Conservation (phyloP, 2,797 vertebrate species). For the Tolypeutes matacus region DNA sequence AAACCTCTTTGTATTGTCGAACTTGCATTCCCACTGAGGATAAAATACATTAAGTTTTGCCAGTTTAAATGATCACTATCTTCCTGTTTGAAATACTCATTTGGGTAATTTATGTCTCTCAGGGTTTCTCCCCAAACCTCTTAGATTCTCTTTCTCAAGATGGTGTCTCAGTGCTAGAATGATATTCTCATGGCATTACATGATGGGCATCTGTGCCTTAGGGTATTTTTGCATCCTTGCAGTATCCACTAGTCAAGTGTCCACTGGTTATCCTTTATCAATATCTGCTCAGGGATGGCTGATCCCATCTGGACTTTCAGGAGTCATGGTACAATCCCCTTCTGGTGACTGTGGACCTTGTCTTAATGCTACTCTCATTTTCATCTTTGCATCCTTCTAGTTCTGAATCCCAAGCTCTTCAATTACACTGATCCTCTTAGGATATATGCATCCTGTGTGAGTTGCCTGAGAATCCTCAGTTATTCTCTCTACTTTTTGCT, state of each 20-base stretch:
- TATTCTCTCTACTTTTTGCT: not conserved
- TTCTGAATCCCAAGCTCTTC: not conserved
- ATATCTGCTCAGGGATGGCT: not conserved
- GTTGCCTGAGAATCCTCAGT: not conserved
- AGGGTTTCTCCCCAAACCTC: not conserved
- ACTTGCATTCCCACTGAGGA: constrained; percentile 20
- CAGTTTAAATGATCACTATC: not conserved
- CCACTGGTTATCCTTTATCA: not conserved
- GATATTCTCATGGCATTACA: not conserved
- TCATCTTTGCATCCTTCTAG: not conserved
- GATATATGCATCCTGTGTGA: not conserved
- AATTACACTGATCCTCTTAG: not conserved
- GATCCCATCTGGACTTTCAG: not conserved
- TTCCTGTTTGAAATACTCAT: not conserved
- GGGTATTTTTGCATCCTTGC: not conserved
- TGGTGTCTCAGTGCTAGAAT: not conserved
- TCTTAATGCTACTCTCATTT: not conserved
- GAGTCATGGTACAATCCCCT: not conserved
- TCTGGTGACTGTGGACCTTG: not conserved
- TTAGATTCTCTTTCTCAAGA: not conserved
- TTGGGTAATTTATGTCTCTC: not conserved
- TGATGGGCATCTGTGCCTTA: not conserved
- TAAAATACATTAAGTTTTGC: not conserved
- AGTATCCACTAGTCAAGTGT: not conserved
- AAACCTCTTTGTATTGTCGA: not conserved